Base-by-base conservation (phyloP, 2,113 vertebrate genomes). In the Deroptyus accipitrinus region DNA sequence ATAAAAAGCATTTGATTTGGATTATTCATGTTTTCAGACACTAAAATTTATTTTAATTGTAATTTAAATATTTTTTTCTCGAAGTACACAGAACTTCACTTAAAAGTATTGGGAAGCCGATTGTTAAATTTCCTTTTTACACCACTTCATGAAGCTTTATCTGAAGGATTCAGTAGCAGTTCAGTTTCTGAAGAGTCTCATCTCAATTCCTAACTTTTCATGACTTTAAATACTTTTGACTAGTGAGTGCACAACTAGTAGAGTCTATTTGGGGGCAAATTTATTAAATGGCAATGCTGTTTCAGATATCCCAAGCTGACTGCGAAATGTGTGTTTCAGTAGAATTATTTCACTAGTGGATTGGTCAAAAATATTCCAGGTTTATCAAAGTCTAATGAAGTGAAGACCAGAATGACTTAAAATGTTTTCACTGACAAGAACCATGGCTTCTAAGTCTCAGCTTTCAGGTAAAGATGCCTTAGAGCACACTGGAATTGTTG, bases 311-410 rank as follows among this genome's bases (percentile, higher is more conserved):
- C 81, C 35, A 57, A 64, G 46, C 62, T 76, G 74, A 92, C 88
- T 73, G 73, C 83, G 62, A 83, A 96, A 86, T 69, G 22, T 13
- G 51, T 76, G 44, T 92, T 94, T 86, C 69, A 92, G 27, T 41
- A 84, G 66, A 78, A 74, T 51, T 48, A 81, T 48, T 81, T 90
- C 59, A 63, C 52, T 86, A 15, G 83, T 88, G 57, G 41, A 86
- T 90, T 95, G 39, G 64, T 94, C 57, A 82, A 67, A 95, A 88
- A 94, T 91, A 92, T 25, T 94, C 18, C 35, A 82, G 33, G 35
- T 78, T 77, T 86, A 13, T 94, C 13, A 18, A 80, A 94, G 49
- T 48, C 49, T 77, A 75, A 68, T 84, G 80, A 92, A 95, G 57
- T 70, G 57, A 93, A 83, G 31, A 86, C 5, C 33, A 37, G 37